phyloP scores from a whole-genome alignment of 2,113 vertebrate genomes.

The Uropsilus gracilis region DNA sequence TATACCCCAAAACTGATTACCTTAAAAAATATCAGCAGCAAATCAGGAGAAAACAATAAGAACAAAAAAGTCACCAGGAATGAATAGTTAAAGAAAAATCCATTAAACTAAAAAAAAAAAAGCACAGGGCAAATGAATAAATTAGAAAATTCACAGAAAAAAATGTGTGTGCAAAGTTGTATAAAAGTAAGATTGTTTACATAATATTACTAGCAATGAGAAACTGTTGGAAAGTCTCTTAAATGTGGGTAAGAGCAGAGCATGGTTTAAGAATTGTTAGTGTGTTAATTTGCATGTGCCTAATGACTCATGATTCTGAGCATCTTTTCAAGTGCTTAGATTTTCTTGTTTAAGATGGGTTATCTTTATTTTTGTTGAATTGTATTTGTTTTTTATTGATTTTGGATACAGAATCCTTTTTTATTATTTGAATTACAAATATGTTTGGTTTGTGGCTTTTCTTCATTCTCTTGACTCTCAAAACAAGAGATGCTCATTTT shows the following conservation, averaged over 20 bases:
- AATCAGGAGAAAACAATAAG: not conserved
- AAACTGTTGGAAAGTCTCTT: not conserved
- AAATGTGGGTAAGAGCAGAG: not conserved
- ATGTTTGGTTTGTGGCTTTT: not conserved
- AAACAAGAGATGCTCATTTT: conserved; percentile 20
- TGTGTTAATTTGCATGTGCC: not conserved
- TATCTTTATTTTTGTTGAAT: not conserved
- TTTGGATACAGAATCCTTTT: not conserved
- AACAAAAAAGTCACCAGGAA: not conserved
- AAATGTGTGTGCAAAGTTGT: not conserved
- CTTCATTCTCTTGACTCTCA: conserved; percentile 6
- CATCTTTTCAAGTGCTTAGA: not conserved
- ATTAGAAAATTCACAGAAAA: not conserved
- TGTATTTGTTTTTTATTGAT: not conserved
- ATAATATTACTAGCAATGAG: not conserved
- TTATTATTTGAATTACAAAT: not conserved
- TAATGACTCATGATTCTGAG: not conserved
- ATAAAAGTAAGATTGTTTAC: not conserved
- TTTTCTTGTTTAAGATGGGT: not conserved
- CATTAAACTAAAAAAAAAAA: not conserved
- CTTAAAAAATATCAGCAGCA: not conserved
- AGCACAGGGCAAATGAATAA: not conserved
- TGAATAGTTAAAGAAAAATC: not conserved
- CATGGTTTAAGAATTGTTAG: not conserved
- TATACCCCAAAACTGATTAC: not conserved